Conservation (phyloP, 2,888 invertebrate species). For the Nysson spinosus region DNA sequence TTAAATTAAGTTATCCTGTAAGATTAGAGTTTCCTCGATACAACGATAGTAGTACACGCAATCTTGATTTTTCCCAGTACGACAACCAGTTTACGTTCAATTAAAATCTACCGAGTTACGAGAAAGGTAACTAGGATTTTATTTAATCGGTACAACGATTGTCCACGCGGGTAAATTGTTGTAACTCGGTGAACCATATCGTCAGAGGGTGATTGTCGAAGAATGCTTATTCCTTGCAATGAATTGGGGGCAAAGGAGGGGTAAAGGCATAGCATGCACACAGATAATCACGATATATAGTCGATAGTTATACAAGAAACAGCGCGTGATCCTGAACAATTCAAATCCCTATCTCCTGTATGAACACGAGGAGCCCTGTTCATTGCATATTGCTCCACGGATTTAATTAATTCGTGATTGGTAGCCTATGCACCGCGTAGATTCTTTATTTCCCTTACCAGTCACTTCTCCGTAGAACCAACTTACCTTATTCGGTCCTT, state of each 20-base stretch:
- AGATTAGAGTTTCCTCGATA: too few species aligned
- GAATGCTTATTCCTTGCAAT: slow-evolving; percentile 36
- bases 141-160: slow-evolving; percentile 19
- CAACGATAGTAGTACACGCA: too few species aligned
- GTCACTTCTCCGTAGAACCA: too few species aligned
- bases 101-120: neutral
- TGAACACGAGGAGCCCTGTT: slow-evolving; percentile 65
- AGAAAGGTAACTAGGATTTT: neutral
- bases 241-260: slow-evolving; percentile 14
- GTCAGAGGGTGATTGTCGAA: slow-evolving; percentile 40
- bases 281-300: slow-evolving; percentile 58
- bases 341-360: slow-evolving; percentile 69
- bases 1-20: too few species aligned
- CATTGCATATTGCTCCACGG: slow-evolving; percentile 66
- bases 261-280: slow-evolving; percentile 32
- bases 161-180: slow-evolving; percentile 11
- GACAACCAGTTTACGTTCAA: neutral
- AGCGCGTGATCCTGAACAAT: slow-evolving; percentile 72
- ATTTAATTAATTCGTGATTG: slow-evolving; percentile 74
- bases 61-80: neutral
- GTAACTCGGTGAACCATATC: slow-evolving; percentile 58
- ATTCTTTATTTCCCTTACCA: slow-evolving; percentile 43
- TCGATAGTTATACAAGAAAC: slow-evolving; percentile 51
- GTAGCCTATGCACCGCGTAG: slow-evolving; percentile 51
- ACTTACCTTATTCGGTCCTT: too few species aligned